phyloP scores from a whole-genome alignment of 2,797 vertebrate genomes.

The Mico argentatus region DNA sequence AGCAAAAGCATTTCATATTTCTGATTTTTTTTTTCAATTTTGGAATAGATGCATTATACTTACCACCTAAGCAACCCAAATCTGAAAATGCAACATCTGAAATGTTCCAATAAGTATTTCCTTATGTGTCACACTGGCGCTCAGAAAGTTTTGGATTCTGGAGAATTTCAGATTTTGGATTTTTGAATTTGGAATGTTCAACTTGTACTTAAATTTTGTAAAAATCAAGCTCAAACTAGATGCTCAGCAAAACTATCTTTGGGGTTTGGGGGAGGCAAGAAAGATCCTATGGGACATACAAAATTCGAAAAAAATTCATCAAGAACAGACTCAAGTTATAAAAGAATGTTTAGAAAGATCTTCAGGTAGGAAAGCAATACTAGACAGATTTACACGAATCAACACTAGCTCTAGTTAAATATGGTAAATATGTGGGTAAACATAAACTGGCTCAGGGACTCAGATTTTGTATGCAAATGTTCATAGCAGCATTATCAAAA shows the following conservation, averaged over 20 bases:
- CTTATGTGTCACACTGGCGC: not conserved
- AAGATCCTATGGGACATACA: not conserved
- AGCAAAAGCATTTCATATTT: not conserved
- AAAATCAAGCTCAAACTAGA: not conserved
- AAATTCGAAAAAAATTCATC: conserved; percentile 10
- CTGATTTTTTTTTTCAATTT: not conserved
- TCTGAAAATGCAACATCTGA: not conserved
- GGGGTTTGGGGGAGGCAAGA: not conserved
- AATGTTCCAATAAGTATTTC: not conserved
- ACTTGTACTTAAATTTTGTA: not conserved
- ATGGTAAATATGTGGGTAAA: not conserved
- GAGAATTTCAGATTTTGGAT: not conserved
- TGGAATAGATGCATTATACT: not conserved
- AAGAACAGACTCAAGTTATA: not conserved
- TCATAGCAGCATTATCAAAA: not conserved
- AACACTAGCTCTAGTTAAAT: not conserved
- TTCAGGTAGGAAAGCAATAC: not conserved
- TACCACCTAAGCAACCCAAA: not conserved
- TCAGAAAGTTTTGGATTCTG: not conserved
- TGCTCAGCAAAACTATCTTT: not conserved
- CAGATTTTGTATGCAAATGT: not conserved
- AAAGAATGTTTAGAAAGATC: not conserved
- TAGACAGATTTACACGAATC: not conserved
- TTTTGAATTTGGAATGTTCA: not conserved
- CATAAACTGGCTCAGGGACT: not conserved